These are phyloP conservation scores for Athalia rosae DNA, from an alignment of 2,888 invertebrate species.

Conservation along the genomic window DNA sequence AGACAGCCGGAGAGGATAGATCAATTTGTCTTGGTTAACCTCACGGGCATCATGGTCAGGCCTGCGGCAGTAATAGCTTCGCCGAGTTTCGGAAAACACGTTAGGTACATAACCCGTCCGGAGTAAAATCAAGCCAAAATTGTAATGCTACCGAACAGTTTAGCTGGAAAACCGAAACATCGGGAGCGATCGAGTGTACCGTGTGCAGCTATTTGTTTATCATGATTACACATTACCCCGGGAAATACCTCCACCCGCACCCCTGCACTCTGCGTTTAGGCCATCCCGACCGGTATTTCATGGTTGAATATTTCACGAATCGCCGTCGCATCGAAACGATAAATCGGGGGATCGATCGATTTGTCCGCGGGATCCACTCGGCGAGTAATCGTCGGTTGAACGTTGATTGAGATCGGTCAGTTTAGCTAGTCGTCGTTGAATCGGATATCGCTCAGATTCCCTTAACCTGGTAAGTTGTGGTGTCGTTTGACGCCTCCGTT, in stretches of 20 bases:
- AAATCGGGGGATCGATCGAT: too few relatives aligned
- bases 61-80: conserved; percentile 41
- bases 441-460: conserved; percentile 12
- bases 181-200: background rate
- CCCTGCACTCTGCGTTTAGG: background rate
- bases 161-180: conserved; percentile 2
- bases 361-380: too few relatives aligned
- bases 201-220: conserved; percentile 6
- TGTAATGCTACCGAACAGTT: conserved; percentile 14
- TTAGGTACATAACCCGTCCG: background rate
- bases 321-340: background rate
- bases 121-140: conserved; percentile 39
- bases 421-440: background rate
- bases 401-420: background rate
- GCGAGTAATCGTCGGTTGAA: background rate
- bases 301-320: background rate
- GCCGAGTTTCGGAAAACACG: conserved; percentile 23
- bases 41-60: conserved; percentile 51
- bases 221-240: background rate
- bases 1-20: conserved; percentile 48
- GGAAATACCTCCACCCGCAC: background rate
- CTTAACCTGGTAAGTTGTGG: background rate
- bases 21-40: conserved; percentile 57
- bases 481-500: conserved; percentile 21
- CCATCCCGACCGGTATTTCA: too few relatives aligned